A percentile compares a stretch with the other conserved stretches of the same genome.
Evolutionary conservation across 2,797 vertebrate species (phyloP).

Genomic region (Sparidentex hasta): DNA sequence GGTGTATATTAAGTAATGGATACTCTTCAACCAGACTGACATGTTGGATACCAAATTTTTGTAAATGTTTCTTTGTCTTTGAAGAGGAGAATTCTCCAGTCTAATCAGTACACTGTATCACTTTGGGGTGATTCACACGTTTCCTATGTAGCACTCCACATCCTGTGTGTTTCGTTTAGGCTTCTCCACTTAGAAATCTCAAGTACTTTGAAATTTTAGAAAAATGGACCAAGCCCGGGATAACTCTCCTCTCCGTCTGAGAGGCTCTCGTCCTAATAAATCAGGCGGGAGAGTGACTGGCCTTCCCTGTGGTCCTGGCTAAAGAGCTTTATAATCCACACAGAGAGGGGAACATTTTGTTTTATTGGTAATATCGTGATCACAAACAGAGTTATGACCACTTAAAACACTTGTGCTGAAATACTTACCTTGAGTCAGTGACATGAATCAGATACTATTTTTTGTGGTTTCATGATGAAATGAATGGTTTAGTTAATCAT

Average conservation of each 20-base stretch:
- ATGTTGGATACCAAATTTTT: conserved; percentile 39
- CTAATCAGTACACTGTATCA: conserved; percentile 34
- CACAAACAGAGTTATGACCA: conserved; percentile 17
- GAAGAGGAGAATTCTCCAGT: conserved; percentile 56
- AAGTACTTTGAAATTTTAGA: conserved; percentile 67
- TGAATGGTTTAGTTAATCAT: neutral
- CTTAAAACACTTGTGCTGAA: conserved; percentile 4
- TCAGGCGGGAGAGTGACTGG: conserved; percentile 39
- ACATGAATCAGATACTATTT: conserved; percentile 3
- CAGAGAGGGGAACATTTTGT: conserved; percentile 22
- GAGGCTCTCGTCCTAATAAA: conserved; percentile 65
- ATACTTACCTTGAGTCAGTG: neutral
- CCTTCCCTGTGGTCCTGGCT: conserved; percentile 43
- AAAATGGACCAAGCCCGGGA: conserved; percentile 57
- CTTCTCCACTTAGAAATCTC: conserved; percentile 59
- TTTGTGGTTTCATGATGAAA: conserved; percentile 8
- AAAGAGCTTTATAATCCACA: conserved; percentile 57
- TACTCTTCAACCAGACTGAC: conserved; percentile 71
- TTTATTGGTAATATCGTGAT: conserved; percentile 36
- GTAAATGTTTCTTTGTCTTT: conserved; percentile 63
- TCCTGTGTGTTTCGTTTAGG: conserved; percentile 55
- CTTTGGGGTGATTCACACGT: conserved; percentile 54
- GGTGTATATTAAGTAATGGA: conserved; percentile 76
- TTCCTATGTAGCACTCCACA: conserved; percentile 50
- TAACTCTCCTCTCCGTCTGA: conserved; percentile 58